Evolutionary conservation across 2,888 invertebrate genomes (phyloP).

Genomic region (Chymomyza fuscimana): DNA sequence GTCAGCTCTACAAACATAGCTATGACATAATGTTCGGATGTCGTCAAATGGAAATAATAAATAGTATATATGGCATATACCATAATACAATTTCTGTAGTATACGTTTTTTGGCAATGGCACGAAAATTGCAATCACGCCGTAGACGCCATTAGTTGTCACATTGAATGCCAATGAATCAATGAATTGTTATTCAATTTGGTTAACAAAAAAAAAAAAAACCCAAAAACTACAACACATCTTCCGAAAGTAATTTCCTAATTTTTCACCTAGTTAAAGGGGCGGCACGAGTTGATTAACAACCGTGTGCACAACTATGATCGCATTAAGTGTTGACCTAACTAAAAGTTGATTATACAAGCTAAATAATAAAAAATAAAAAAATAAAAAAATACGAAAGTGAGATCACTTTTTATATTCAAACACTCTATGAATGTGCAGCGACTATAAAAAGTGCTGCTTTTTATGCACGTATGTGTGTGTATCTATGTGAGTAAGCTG

Average conservation of each 20-base stretch:
- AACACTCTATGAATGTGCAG: conserved; percentile 29
- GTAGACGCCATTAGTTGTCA: conserved; percentile 37
- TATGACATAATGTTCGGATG: conserved; percentile 42
- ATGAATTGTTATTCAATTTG: conserved; percentile 38
- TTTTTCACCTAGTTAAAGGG: not conserved
- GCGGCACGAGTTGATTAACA: not conserved
- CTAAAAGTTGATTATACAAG: conserved; percentile 9
- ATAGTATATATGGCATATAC: not conserved
- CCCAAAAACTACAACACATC: conserved; percentile 11
- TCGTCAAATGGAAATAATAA: conserved; percentile 38
- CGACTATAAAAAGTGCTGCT: not conserved
- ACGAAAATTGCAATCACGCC: conserved; percentile 41
- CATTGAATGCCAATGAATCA: conserved; percentile 44
- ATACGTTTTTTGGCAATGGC: conserved; percentile 47
- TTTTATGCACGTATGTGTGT: not conserved
- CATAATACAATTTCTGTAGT: conserved; percentile 30
- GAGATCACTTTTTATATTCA: conserved; percentile 63
- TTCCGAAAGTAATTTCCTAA: conserved; percentile 3
- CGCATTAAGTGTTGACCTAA: not conserved
- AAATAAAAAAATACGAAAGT: conserved; percentile 36
- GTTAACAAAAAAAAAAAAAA: not conserved
- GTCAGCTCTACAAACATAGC: conserved; percentile 19
- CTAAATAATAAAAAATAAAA: not conserved
- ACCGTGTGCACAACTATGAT: not conserved
- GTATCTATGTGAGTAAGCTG: conserved; percentile 13